Evolutionary conservation across 2,113 vertebrate species (phyloP).

Genomic region (Hirundichthys speculiger): DNA sequence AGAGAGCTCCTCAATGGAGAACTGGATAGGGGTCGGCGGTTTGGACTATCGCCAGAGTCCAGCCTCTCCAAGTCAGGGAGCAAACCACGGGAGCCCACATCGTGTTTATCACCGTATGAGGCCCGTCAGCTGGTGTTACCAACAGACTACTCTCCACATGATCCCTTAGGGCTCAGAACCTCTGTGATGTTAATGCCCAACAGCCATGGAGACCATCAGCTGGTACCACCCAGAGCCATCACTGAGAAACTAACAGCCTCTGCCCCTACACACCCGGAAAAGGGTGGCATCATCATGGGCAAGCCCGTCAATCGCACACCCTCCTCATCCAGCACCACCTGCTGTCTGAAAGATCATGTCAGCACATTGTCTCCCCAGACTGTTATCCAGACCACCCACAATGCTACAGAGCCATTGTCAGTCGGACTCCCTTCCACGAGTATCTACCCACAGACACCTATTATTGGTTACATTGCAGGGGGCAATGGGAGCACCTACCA

Average conservation of each 20-base stretch:
- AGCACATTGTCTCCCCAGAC: conserved; percentile 88
- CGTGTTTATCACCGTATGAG: conserved; percentile 85
- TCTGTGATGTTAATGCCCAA: conserved; percentile 94
- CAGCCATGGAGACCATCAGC: conserved; percentile 83
- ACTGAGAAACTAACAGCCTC: conserved; percentile 83
- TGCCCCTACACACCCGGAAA: conserved; percentile 77
- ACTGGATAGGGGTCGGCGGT: conserved; percentile 86
- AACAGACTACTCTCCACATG: conserved; percentile 85
- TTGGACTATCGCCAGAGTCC: conserved; percentile 69
- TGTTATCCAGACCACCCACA: conserved; percentile 94
- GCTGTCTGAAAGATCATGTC: conserved; percentile 85
- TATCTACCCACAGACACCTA: conserved; percentile 90
- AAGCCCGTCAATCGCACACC: conserved; percentile 85
- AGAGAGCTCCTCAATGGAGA: conserved; percentile 94
- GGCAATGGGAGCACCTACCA: conserved; percentile 84
- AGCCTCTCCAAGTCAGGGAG: conserved; percentile 62
- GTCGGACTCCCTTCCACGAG: conserved; percentile 87
- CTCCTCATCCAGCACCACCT: conserved; percentile 77
- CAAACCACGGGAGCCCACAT: conserved; percentile 67
- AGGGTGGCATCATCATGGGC: conserved; percentile 86
- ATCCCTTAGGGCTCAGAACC: conserved; percentile 85
- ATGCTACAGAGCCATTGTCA: conserved; percentile 87
- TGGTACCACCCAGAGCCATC: conserved; percentile 76
- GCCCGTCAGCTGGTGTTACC: conserved; percentile 88
- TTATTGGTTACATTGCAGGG: conserved; percentile 91